Base-by-base conservation (phyloP, 2,113 vertebrate genomes). In the Setophaga petechia region DNA sequence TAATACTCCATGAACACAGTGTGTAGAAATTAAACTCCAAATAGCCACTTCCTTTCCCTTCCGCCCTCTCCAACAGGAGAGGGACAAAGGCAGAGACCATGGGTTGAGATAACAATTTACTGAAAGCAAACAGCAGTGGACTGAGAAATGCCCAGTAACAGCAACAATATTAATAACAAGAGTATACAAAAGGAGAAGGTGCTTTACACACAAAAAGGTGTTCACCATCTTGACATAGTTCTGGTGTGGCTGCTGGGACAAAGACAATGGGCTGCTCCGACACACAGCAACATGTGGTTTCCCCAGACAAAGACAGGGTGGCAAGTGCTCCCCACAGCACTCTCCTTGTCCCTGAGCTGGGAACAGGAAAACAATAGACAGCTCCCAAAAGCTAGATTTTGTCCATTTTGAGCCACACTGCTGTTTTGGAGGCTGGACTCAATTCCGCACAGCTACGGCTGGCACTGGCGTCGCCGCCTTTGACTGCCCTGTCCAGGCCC, bases 361-460 rank as follows among this genome's bases (percentile, higher is more conserved):
- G 18, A 86, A 12, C 33, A 22, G 31, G 16, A 35, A 27, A 51
- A 18, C 37, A 15, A 5, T 51, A 37, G 31, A 15, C 31, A 37
- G 0, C 9, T 9, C 25, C 18, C 12, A 5, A 61, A 37, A 37
- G 17, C 46, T 27, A 4, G 46, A 37, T 37, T 59, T 37, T 44
- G 63, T 12, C 11, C 63, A 18, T 0, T 0, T 13, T 0, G 5
- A 31, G 54, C 63, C 33, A 11, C 3, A 2, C 16, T 31, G 14
- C 54, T 10, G 4, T 46, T 33, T 44, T 0, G 1, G 37, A 21
- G 0, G 2, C 54, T 33, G 46, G 44, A 10, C 54, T 59, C 0
- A 0, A 19, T 52, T 37, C 27, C 0, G 0, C 13, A 4, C 25
- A 33, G 37, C 37, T 12, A 5, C 0, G 2, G 11, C 54, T 61